A percentile compares a stretch with the other conserved stretches of the same genome.
These are phyloP conservation scores for Grapholita molesta DNA, from an alignment of 1,140 invertebrate species.

Conservation along the genomic window DNA sequence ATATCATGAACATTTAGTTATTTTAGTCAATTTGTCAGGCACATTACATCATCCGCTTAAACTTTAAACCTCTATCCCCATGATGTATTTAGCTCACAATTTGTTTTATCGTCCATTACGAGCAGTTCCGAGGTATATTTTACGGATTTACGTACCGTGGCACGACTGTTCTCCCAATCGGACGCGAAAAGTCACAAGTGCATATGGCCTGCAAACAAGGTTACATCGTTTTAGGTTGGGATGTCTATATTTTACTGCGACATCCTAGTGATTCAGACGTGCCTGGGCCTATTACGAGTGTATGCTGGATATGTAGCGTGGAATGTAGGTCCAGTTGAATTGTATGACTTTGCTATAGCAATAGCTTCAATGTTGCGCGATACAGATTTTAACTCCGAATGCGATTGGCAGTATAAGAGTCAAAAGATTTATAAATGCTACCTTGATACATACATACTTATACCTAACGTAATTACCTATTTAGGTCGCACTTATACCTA, in stretches of 20 bases:
- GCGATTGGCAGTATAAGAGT: neutral
- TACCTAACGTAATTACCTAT: too few species aligned
- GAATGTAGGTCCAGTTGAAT: slow-evolving; percentile 2
- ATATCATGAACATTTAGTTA: neutral
- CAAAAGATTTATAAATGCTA: neutral
- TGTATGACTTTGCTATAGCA: neutral
- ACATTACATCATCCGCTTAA: neutral
- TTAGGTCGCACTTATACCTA: too few species aligned
- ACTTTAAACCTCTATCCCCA: slow-evolving; percentile 17
- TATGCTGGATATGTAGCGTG: neutral
- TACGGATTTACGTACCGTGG: slow-evolving; percentile 31
- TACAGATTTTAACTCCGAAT: neutral
- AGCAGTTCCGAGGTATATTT: slow-evolving; percentile 37
- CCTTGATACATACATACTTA: too few species aligned
- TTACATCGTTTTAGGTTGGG: neutral
- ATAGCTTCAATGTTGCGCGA: neutral
- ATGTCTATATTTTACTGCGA: slow-evolving; percentile 31
- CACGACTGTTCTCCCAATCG: slow-evolving; percentile 21
- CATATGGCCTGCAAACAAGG: neutral
- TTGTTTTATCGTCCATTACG: slow-evolving; percentile 35
- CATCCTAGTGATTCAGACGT: slow-evolving; percentile 36
- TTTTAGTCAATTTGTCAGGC: neutral
- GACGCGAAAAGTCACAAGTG: neutral
- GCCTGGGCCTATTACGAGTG: neutral
- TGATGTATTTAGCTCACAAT: slow-evolving; percentile 29